Percentiles rank a stretch among this genome's conserved stretches.
Evolutionary conservation across 1,140 invertebrate genomes (phyloP).

Genomic region (Hetaerina americana): DNA sequence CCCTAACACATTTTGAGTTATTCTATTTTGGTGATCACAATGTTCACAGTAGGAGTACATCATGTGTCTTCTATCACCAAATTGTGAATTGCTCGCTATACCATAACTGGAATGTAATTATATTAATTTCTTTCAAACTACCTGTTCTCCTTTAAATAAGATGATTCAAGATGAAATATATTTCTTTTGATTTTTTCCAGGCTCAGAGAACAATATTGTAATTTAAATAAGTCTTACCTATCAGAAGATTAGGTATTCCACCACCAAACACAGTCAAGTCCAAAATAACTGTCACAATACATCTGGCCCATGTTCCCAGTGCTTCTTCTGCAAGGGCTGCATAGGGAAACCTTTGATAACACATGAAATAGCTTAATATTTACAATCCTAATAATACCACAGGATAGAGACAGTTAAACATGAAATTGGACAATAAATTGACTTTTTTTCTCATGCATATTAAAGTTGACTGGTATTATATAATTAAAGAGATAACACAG

Average conservation of each 20-base stretch:
- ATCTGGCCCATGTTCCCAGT: constrained; percentile 41
- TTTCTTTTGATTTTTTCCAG: not conserved
- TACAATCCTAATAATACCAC: too few species aligned
- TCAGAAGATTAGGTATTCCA: constrained; percentile 60
- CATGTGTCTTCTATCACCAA: not conserved
- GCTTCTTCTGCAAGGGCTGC: constrained; percentile 60
- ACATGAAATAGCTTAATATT: too few species aligned
- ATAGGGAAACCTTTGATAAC: constrained; percentile 61
- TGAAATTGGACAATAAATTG: too few species aligned
- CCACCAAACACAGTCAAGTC: constrained; percentile 59
- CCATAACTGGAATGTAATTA: not conserved
- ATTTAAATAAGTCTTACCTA: constrained; percentile 47
- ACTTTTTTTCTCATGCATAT: too few species aligned
- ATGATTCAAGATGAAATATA: not conserved
- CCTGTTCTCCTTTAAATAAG: not conserved
- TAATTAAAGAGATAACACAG: too few species aligned
- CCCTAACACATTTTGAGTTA: too few species aligned
- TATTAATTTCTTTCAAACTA: not conserved
- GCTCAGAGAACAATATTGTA: not conserved
- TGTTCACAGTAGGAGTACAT: not conserved
- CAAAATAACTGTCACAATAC: constrained; percentile 48
- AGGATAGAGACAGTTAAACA: too few species aligned
- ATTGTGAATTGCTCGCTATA: not conserved
- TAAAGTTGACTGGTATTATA: too few species aligned
- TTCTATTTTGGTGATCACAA: too few species aligned